phyloP scores from a whole-genome alignment of 30 jellyfish, hydroid and myxozoan genomes.

The Aurelia coerulea region DNA sequence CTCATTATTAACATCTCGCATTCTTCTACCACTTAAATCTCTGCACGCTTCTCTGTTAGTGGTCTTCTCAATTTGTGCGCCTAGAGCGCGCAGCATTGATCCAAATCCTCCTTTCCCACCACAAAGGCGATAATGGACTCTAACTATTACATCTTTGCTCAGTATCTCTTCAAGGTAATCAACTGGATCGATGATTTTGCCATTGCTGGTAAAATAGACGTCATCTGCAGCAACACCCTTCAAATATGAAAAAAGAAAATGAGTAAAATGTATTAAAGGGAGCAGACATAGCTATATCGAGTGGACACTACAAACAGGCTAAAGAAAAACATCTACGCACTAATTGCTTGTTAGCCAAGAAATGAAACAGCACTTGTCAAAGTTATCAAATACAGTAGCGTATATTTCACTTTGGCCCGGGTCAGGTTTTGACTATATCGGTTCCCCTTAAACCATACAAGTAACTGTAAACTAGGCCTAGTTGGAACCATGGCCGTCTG shows the following conservation, averaged over 20 bases:
- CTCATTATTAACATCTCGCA: conserved; percentile 97
- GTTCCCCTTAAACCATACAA: too few relatives aligned
- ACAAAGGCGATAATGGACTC: conserved; percentile 46
- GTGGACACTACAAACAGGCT: too few relatives aligned
- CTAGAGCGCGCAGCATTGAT: conserved; percentile 95
- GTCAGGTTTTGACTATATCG: too few relatives aligned
- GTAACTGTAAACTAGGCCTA: too few relatives aligned
- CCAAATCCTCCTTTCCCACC: conserved; percentile 99
- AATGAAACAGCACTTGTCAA: too few relatives aligned
- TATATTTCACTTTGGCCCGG: too few relatives aligned
- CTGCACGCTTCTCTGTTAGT: conserved; percentile 98
- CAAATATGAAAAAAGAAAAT: not conserved
- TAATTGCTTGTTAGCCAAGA: too few relatives aligned
- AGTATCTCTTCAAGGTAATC: not conserved
- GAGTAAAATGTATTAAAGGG: too few relatives aligned
- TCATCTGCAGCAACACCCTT: conserved; percentile 11
- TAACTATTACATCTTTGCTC: not conserved
- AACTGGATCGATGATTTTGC: conserved; percentile 29
- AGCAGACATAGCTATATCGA: too few relatives aligned
- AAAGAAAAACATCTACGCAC: too few relatives aligned
- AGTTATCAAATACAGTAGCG: too few relatives aligned
- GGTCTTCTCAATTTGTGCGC: conserved; percentile 95
- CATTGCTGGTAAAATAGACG: conserved; percentile 50
- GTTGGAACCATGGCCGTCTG: too few relatives aligned
- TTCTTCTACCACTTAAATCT: conserved; percentile 96